Conservation (phyloP, 2,797 vertebrate genomes). For the Hybognathus amarus region DNA sequence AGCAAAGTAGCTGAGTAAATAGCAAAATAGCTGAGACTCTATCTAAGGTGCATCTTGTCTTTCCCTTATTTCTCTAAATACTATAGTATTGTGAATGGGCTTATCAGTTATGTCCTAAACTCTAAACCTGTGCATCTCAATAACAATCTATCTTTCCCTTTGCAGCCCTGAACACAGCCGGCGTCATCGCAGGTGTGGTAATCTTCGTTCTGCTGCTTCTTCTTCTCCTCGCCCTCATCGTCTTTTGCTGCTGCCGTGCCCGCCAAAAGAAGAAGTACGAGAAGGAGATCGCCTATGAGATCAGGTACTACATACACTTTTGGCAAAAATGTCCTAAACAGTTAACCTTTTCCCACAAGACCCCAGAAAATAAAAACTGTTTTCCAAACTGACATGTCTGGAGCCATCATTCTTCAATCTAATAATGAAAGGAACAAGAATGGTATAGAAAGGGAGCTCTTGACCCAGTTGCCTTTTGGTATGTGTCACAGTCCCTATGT, state of each 20-base stretch:
- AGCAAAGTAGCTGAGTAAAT: neutral
- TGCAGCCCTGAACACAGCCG: slow-evolving; percentile 88
- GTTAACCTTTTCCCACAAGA: neutral
- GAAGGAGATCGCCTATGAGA: slow-evolving; percentile 97
- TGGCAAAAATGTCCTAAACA: neutral
- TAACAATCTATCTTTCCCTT: slow-evolving; percentile 32
- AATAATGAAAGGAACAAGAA: neutral
- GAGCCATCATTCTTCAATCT: neutral
- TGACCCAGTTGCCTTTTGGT: slow-evolving; percentile 36
- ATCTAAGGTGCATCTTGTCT: neutral
- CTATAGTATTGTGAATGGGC: neutral
- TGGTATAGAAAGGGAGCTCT: slow-evolving; percentile 11
- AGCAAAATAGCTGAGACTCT: neutral
- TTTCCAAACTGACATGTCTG: neutral
- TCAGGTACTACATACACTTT: slow-evolving; percentile 80
- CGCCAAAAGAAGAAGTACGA: slow-evolving; percentile 93
- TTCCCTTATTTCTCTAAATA: neutral
- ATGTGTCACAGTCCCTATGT: slow-evolving; percentile 38
- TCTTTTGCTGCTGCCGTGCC: slow-evolving; percentile 89
- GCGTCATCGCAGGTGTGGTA: slow-evolving; percentile 84
- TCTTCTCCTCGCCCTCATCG: slow-evolving; percentile 80
- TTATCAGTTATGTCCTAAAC: neutral
- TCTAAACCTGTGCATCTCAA: neutral
- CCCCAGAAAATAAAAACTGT: neutral
- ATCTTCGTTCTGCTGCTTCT: slow-evolving; percentile 86